Evolutionary conservation across 2,888 invertebrate genomes (phyloP).

Genomic region (Dysmachus trigonus): DNA sequence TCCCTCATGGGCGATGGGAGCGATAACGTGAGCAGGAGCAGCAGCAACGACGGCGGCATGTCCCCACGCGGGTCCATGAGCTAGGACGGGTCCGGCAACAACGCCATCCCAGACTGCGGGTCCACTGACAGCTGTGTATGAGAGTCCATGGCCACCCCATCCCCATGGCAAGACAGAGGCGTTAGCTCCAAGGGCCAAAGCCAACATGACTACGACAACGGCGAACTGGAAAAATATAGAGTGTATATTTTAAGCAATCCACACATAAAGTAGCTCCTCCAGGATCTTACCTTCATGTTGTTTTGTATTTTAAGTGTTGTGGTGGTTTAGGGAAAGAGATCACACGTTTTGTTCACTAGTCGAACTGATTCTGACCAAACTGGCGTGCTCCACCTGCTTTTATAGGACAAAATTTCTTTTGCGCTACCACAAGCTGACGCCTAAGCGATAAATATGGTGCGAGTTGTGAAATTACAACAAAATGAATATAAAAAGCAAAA

Average conservation of each 20-base stretch:
- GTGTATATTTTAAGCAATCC: not conserved
- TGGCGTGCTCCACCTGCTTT: not conserved
- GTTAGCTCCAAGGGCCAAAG: conserved; percentile 60
- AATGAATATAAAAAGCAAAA: not conserved
- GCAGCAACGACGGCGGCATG: conserved; percentile 60
- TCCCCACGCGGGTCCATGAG: conserved; percentile 24
- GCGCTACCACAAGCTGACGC: not conserved
- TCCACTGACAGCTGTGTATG: conserved; percentile 34
- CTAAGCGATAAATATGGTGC: not conserved
- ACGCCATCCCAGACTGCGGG: conserved; percentile 6
- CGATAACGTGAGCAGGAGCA: conserved; percentile 61
- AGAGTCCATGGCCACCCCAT: conserved; percentile 7
- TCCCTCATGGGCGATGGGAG: conserved; percentile 61
- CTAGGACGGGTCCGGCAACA: not conserved
- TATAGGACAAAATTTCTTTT: conserved; percentile 34
- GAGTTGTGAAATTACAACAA: conserved; percentile 23
- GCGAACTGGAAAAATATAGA: conserved; percentile 54
- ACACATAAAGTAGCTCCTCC: not conserved
- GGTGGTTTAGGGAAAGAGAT: not conserved
- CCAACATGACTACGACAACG: conserved; percentile 61
- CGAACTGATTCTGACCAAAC: conserved; percentile 2
- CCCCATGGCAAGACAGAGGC: conserved; percentile 57
- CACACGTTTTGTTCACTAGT: not conserved
- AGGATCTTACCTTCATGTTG: conserved; percentile 34
- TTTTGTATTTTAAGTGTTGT: conserved; percentile 25